A percentile compares a stretch with the other conserved stretches of the same genome.
Conservation (phyloP, 2,113 vertebrate species). For the Hystrix cristata region DNA sequence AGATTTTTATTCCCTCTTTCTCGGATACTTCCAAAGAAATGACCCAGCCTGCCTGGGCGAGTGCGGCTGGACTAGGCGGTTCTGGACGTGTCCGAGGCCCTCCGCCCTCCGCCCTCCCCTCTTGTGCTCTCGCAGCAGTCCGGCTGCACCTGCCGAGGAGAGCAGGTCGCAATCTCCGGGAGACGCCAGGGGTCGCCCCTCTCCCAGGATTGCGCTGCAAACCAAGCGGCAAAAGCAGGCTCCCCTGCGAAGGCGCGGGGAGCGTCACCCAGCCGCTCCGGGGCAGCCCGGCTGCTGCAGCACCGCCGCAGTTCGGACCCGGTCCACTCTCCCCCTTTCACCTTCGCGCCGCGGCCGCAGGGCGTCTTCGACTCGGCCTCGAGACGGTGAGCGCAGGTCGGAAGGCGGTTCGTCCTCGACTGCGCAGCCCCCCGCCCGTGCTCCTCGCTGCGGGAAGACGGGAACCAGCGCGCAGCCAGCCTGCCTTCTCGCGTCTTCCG, state of each 20-base stretch:
- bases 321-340: background rate
- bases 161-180: conserved; percentile 59
- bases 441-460: background rate
- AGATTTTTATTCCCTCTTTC: background rate
- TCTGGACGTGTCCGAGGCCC: background rate
- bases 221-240: background rate
- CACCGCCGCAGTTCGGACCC: background rate
- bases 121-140: background rate
- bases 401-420: background rate
- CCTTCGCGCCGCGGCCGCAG: conserved; percentile 17
- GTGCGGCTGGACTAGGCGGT: background rate
- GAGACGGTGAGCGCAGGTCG: background rate
- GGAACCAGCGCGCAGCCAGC: background rate
- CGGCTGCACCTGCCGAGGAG: conserved; percentile 81
- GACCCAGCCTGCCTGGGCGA: background rate
- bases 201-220: conserved; percentile 68
- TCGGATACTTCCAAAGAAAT: conserved; percentile 12
- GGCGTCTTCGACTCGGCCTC: conserved; percentile 46
- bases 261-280: background rate
- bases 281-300: background rate
- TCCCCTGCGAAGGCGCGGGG: background rate
- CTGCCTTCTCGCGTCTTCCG: background rate
- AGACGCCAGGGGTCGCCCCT: conserved; percentile 89
- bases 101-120: background rate
- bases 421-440: background rate